Base-by-base conservation (phyloP, 1,140 invertebrate species). In the Scaptodrosophila lebanonensis region DNA sequence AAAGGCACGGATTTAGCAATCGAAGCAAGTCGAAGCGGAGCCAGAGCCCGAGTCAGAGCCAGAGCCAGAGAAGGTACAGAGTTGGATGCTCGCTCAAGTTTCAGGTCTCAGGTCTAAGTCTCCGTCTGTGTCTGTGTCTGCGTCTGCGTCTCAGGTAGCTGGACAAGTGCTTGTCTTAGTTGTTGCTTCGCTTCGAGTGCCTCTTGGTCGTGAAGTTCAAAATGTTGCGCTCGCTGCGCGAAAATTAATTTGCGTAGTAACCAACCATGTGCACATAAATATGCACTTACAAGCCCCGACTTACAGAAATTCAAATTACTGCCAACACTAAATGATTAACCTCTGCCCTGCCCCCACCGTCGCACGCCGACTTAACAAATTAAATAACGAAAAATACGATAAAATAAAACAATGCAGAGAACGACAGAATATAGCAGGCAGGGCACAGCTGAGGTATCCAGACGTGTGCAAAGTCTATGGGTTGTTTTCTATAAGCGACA, bases 271-370 rank as follows among this genome's bases (percentile, higher is more conserved):
- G 65, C 65, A 67, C 43, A 68, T 43, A 11, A 25, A 36, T 35
- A 13, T 9, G 16, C 15, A 30, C 45, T 45, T 53, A 40, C 42
- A 64, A 49, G 60, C n/a, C n/a, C n/a, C n/a, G n/a, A n/a, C n/a
- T n/a, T n/a, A n/a, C n/a, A n/a, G n/a, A n/a, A n/a, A n/a, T n/a
- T n/a, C n/a, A n/a, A n/a, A n/a, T n/a, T n/a, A n/a, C n/a, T n/a
- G n/a, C n/a, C 66, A 64, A 18, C 40, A 52, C 65, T 38, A 70
- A 75, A 51, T 76, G 61, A 76, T 76, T 75, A 70, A 66, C 71
- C 66, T 62, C 49, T 57, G 66, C 54, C 65, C 51, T 33, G 15
- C 20, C n/a, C 20, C 13, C 4, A 18, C 38, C 48, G 11, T 27
- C 50, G 16, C 20, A 42, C 8, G 36, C 27, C 5, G 36, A 52